These are phyloP conservation scores for Parazoanthus darwini DNA, from an alignment of 92 coral and sea anemone genomes.

Conservation along the genomic window DNA sequence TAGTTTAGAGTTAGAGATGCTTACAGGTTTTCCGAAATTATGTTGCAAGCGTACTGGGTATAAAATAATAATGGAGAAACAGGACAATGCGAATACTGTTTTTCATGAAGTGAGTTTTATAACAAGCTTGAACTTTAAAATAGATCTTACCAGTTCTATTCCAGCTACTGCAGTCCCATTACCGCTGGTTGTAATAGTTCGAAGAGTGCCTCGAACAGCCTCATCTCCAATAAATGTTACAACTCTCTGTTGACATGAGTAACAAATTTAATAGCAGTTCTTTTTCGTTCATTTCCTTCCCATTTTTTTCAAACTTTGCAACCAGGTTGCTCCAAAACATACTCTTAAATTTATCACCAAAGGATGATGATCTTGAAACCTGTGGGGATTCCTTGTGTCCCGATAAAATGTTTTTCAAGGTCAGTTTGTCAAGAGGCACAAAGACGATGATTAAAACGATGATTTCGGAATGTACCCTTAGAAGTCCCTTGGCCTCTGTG, in stretches of 20 bases:
- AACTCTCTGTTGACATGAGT: slow-evolving; percentile 56
- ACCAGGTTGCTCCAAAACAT: background rate
- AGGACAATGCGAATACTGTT: too few species aligned
- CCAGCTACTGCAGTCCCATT: slow-evolving; percentile 62
- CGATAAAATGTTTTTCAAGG: slow-evolving; percentile 31
- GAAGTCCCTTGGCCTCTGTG: slow-evolving; percentile 59
- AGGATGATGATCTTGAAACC: slow-evolving; percentile 15
- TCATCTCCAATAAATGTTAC: slow-evolving; percentile 51
- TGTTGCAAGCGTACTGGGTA: too few species aligned
- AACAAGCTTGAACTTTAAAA: too few species aligned
- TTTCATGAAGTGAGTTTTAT: too few species aligned
- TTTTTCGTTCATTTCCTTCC: slow-evolving; percentile 6
- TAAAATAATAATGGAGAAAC: too few species aligned
- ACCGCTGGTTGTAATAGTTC: slow-evolving; percentile 41
- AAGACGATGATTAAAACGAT: slow-evolving; percentile 67
- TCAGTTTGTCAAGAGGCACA: slow-evolving; percentile 80
- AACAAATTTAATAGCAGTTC: background rate
- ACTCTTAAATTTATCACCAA: slow-evolving; percentile 13
- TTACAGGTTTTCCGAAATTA: too few species aligned
- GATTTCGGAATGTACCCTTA: slow-evolving; percentile 69
- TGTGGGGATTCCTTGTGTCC: slow-evolving; percentile 38
- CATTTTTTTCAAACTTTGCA: slow-evolving; percentile 32
- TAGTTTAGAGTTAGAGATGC: too few species aligned
- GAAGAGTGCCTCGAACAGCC: slow-evolving; percentile 57
- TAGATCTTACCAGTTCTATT: slow-evolving; percentile 78